Evolutionary conservation across 2,797 vertebrate genomes (phyloP), one percentile per base, ranked within the genome.

Genomic region (Tadarida brasiliensis): DNA sequence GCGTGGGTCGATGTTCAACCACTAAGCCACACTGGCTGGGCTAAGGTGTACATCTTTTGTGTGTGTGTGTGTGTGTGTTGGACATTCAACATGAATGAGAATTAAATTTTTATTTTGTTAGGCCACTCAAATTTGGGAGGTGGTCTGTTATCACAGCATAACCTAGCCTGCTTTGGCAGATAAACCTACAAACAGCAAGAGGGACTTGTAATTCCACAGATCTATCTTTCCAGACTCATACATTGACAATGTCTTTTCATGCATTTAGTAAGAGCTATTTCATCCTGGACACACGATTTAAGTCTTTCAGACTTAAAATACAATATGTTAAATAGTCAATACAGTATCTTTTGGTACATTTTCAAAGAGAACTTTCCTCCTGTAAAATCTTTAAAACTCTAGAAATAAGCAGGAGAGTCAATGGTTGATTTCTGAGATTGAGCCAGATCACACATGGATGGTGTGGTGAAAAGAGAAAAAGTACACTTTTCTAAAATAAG

Each of bases 371-470:
- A 73, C 3, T 30, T 68, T 85, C 33, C 22, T 68, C 22, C 49
- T 65, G 1, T 47, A 57, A 96, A 70, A 80, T 76, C 47, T 90
- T 68, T 87, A 44, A 73, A 94, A 87, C 35, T 77, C 56, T 57
- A 56, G 24, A 78, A 84, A 86, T 82, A 71, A 77, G 35, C 54
- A 51, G 24, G 87, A 51, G 2, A 14, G 2, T 17, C 54, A 44
- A 22, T 35, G 28, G 30, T 51, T 94, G 35, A 74, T 71, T 93
- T 94, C 67, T 88, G 59, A 68, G 22, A 71, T 86, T 35, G 20
- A 17, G 39, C 54, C 71, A 85, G 65, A 77, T 63, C 15, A 51
- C 11, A 35, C 49, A 33, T 17, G 59, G 11, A 26, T 83, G 12
- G 24, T 78, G 24, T n/a, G 19, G 33, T 59, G 16, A 90, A 83